Percentiles rank a stretch among this genome's conserved stretches.
phyloP scores from a whole-genome alignment of 2,113 vertebrate genomes.

The Poecilia latipinna region DNA sequence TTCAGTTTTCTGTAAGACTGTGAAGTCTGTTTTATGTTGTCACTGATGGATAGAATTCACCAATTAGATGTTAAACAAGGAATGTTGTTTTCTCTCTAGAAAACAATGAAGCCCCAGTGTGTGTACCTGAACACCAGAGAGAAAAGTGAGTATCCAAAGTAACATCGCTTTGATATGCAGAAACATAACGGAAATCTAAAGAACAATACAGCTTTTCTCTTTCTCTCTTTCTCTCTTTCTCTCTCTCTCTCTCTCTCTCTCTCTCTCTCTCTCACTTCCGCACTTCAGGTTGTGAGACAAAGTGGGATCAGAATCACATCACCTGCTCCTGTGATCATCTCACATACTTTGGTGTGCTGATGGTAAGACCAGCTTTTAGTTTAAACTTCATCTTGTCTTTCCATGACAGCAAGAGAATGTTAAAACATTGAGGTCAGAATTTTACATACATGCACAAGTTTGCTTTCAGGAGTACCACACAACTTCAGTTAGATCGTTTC shows the following conservation, averaged over 20 bases:
- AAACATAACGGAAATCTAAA: background rate
- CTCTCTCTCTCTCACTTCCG: background rate
- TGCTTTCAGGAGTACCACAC: no score
- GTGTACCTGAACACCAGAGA: constrained; percentile 30
- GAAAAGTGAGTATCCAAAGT: constrained; percentile 18
- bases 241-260: no score
- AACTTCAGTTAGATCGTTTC: no score
- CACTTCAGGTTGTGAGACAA: constrained; percentile 35
- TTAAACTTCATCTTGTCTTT: no score
- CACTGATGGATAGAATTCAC: background rate
- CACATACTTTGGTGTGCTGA: constrained; percentile 58
- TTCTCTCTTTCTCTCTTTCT: no score
- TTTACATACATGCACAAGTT: no score
- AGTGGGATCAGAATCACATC: constrained; percentile 22
- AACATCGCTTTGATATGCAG: background rate
- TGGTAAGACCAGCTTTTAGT: constrained; percentile 28
- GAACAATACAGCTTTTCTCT: background rate
- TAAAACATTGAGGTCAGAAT: no score
- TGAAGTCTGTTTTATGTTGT: background rate
- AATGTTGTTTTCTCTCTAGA: constrained; percentile 25
- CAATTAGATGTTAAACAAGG: background rate
- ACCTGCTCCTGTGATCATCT: constrained; percentile 64
- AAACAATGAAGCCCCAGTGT: background rate
- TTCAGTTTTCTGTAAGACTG: background rate
- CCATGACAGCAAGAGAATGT: background rate